Percentiles rank a stretch among this genome's conserved stretches.
phyloP scores from a whole-genome alignment of 1,140 invertebrate genomes.

The Drosophila arizonae region DNA sequence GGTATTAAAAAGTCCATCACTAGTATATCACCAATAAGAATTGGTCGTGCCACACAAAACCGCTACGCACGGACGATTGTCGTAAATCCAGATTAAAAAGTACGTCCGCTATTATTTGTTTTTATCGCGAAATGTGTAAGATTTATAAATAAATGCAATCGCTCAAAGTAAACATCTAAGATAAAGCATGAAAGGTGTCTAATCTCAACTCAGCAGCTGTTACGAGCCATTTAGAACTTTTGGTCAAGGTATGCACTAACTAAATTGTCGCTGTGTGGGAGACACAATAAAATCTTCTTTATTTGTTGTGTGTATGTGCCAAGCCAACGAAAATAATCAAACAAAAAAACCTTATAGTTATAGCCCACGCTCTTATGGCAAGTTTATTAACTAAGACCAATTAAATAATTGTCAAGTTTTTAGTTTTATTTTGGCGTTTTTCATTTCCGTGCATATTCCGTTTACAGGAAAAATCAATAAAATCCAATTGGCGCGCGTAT shows the following conservation, averaged over 20 bases:
- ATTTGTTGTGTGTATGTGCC: slow-evolving; percentile 43
- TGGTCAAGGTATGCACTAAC: slow-evolving; percentile 56
- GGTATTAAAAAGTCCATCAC: slow-evolving; percentile 24
- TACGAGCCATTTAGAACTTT: slow-evolving; percentile 48
- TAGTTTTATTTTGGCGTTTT: slow-evolving; percentile 16
- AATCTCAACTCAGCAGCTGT: slow-evolving; percentile 24
- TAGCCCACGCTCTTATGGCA: slow-evolving; percentile 14
- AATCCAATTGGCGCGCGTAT: slow-evolving; percentile 55
- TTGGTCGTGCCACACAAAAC: slow-evolving; percentile 24
- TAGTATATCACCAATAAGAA: slow-evolving; percentile 24
- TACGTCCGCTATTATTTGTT: slow-evolving; percentile 54
- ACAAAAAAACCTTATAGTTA: slow-evolving; percentile 47
- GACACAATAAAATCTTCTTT: slow-evolving; percentile 61
- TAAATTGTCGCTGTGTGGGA: slow-evolving; percentile 62
- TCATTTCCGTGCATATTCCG: slow-evolving; percentile 47
- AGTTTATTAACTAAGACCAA: slow-evolving; percentile 33
- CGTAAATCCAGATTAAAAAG: not conserved
- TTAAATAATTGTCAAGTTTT: slow-evolving; percentile 20
- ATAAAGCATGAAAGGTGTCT: slow-evolving; percentile 58
- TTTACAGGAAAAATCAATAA: slow-evolving; percentile 79
- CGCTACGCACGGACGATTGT: slow-evolving; percentile 21
- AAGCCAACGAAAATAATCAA: slow-evolving; percentile 35
- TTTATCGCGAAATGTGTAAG: slow-evolving; percentile 58
- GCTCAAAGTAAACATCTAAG: slow-evolving; percentile 55
- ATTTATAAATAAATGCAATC: slow-evolving; percentile 49